Base-by-base conservation (phyloP, 2,888 invertebrate genomes). In the Chrysolina oricalcia region DNA sequence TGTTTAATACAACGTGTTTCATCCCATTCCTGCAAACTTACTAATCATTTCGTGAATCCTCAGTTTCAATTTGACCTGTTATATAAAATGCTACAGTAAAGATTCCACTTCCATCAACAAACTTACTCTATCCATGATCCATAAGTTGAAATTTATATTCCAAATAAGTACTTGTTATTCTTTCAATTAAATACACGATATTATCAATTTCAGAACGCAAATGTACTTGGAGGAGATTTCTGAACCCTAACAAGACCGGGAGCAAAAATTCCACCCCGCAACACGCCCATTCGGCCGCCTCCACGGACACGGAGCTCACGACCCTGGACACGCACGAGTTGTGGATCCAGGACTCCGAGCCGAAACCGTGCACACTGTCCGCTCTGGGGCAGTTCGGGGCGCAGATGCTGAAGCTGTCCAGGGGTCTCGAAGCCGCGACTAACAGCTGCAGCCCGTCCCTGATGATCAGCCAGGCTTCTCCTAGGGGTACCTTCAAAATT, bases 351-450 rank as follows among this genome's bases (percentile, higher is more conserved):
- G 92, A 92, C 81, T 85, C 87, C 13, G 94, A 95, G 86, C 94
- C 94, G 50, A 93, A 94, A 77, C 94, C 95, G 40, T 94, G 94
- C 82, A 94, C 95, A 80, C 94, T 96, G 93, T 94, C 95, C 41
- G 96, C 96, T 74, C 90, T 96, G 85, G 95, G 95, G 87, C 95
- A 95, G 87, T 96, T 96, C 87, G 96, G 96, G 71, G 94, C 95
- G 48, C 95, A 96, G 91, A 95, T 96, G 95, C 91, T 96, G 84
- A 94, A 95, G 85, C 91, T 96, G 41, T 95, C 95, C 35, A 91
- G 95, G 79, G 95, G 96, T 78, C 90, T 96, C 83, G 95, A 95
- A 89, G 94, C 94, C 79, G 94, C 94, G 75, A 90, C 90, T 2
- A 72, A 75, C n/a, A 72, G 72, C 59, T 74, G 59, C 48, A 67